These are phyloP conservation scores for Rhizoglyphus robini DNA, from an alignment of 1,140 invertebrate species.

Conservation along the genomic window DNA sequence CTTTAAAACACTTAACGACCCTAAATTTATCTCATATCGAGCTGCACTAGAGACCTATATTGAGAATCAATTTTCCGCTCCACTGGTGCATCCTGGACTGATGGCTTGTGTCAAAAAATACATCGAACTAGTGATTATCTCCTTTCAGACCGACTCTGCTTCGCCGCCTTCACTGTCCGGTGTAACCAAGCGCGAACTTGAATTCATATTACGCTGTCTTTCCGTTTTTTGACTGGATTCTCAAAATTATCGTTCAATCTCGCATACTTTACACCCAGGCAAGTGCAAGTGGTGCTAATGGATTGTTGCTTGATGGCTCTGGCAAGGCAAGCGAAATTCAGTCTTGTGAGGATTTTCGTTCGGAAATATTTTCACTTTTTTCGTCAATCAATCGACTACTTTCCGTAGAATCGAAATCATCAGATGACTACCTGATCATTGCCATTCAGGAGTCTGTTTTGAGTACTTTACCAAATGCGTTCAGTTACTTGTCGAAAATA, in stretches of 20 bases:
- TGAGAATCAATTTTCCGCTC: constrained; percentile 82
- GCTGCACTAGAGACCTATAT: constrained; percentile 92
- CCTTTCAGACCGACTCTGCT: constrained; percentile 37
- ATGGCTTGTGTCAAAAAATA: constrained; percentile 77
- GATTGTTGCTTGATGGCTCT: constrained; percentile 28
- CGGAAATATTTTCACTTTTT: constrained; percentile 60
- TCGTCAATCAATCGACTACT: constrained; percentile 59
- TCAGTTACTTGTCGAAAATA: constrained; percentile 7
- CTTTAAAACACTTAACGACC: constrained; percentile 75
- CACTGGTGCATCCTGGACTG: constrained; percentile 81
- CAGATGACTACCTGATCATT: constrained; percentile 4
- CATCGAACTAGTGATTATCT: constrained; percentile 58
- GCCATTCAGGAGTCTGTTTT: constrained; percentile 6
- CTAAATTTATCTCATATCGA: constrained; percentile 86
- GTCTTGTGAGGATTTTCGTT: constrained; percentile 61
- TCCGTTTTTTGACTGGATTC: constrained; percentile 82
- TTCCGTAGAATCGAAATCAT: constrained; percentile 32
- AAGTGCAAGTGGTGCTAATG: constrained; percentile 58
- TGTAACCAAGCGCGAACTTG: constrained; percentile 44
- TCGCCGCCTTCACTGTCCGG: background rate
- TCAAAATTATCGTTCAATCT: constrained; percentile 88
- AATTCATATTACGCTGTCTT: constrained; percentile 76
- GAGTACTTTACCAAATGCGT: background rate
- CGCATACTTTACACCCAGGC: constrained; percentile 70
- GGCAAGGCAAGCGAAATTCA: background rate